Base-by-base conservation (phyloP, 2,797 vertebrate genomes). In the Peromyscus aztecus region DNA sequence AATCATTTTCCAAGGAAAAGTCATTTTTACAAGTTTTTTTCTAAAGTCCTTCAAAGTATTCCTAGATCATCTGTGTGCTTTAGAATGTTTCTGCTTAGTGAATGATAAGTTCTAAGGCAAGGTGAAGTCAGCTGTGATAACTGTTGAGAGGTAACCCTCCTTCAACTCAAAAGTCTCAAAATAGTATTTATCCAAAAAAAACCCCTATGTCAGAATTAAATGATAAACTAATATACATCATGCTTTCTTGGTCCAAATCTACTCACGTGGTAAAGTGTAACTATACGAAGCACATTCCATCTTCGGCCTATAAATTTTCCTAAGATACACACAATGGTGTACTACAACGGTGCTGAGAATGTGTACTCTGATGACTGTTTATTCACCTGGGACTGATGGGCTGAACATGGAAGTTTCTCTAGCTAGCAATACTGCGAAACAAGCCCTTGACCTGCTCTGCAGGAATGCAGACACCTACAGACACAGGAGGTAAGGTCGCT, bases 41-140 rank as follows among this genome's bases (percentile, higher is more conserved):
- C 34, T n/a, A 85, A 69, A 89, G 46, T 19, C 12, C 34, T 65
- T 94, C 90, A 34, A 91, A 84, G 31, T 89, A 90, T 90, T 96
- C 75, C 57, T 69, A 86, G 90, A 90, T 12, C 6, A 78, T 84
- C 46, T 52, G 31, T 16, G 49, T 37, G 57, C 49, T 69, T 75
- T 61, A 93, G 49, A 91, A 86, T 61, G 43, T 27, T 52, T 83
- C 34, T 91, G 82, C 43, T 90, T 83, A 61, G 55, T 43, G 75
- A 67, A 34, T 34, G 93, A 73, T 24, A 8, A 94, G 89, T n/a
- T 31, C 52, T 21, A 80, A 85, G 73, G 76, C 43, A 94, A 92
- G 63, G 78, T 52, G 65, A 94, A 73, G 52, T 17, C 63, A 37
- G 31, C 46, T 34, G 34, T 82, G 57, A 67, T 85, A 71, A 87